A percentile compares a stretch with the other conserved stretches of the same genome.
Evolutionary conservation across 2,113 vertebrate genomes (phyloP).

Genomic region (Lophura nycthemera): DNA sequence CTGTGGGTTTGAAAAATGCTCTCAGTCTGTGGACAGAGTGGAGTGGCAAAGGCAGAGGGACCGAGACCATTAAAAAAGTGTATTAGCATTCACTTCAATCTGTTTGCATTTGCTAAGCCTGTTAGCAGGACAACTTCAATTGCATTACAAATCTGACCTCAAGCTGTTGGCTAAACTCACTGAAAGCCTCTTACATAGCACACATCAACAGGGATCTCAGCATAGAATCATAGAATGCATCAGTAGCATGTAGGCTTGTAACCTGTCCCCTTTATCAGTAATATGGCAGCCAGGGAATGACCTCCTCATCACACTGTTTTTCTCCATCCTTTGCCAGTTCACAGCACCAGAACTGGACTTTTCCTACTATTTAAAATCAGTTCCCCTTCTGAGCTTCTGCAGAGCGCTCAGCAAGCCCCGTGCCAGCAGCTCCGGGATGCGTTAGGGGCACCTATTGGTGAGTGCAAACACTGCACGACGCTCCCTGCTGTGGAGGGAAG

Average conservation of each 20-base stretch:
- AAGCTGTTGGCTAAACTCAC: neutral
- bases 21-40: neutral
- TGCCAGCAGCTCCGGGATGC: neutral
- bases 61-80: conserved; percentile 13
- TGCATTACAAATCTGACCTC: neutral
- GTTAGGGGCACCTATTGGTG: neutral
- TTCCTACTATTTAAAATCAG: neutral
- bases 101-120: conserved; percentile 48
- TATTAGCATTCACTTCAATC: conserved; percentile 33
- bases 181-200: neutral
- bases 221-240: too few species aligned
- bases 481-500: neutral
- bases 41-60: conserved; percentile 12
- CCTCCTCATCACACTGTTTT: neutral
- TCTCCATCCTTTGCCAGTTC: neutral
- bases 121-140: neutral
- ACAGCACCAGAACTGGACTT: neutral
- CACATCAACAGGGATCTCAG: neutral
- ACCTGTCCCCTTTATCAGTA: neutral
- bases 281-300: neutral
- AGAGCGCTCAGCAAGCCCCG: neutral
- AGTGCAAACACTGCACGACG: neutral
- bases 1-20: conserved; percentile 15
- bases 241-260: neutral
- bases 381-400: neutral